These are phyloP conservation scores for Arctia plantaginis DNA, from an alignment of 2,888 invertebrate genomes.

Conservation along the genomic window DNA sequence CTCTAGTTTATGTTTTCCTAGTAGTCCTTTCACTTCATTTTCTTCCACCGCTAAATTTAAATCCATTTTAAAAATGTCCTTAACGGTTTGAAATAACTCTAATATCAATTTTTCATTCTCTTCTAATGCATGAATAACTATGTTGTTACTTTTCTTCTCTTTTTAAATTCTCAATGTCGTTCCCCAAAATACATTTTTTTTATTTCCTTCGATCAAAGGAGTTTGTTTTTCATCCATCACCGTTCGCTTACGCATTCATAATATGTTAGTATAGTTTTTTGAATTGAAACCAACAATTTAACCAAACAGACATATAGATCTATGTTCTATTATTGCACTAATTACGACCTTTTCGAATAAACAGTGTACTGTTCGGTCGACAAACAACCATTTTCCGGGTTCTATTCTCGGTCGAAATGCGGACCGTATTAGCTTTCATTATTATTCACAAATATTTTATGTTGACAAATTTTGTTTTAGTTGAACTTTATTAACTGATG, in stretches of 20 bases:
- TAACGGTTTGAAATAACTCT: slow-evolving; percentile 39
- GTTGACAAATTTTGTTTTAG: not conserved
- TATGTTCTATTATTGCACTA: slow-evolving; percentile 10
- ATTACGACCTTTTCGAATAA: slow-evolving; percentile 37
- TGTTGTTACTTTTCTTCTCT: not conserved
- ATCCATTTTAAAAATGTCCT: slow-evolving; percentile 36
- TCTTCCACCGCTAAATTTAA: slow-evolving; percentile 21
- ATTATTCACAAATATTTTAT: not conserved
- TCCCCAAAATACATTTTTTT: not conserved
- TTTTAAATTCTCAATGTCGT: not conserved
- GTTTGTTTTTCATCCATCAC: not conserved
- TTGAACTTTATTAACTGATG: not conserved
- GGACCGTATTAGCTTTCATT: slow-evolving; percentile 24
- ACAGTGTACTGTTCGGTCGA: slow-evolving; percentile 32
- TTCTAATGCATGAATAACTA: not conserved
- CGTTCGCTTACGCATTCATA: too few relatives aligned
- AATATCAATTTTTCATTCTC: not conserved
- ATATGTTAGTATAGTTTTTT: too few relatives aligned
- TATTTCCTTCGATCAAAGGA: not conserved
- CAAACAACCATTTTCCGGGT: slow-evolving; percentile 49
- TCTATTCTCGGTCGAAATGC: slow-evolving; percentile 39
- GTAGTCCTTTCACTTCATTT: slow-evolving; percentile 37
- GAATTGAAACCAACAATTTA: not conserved
- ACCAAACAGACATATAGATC: not conserved
- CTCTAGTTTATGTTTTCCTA: slow-evolving; percentile 19